phyloP scores from a whole-genome alignment of 2,797 vertebrate genomes.

The Gallinago nigripennis region DNA sequence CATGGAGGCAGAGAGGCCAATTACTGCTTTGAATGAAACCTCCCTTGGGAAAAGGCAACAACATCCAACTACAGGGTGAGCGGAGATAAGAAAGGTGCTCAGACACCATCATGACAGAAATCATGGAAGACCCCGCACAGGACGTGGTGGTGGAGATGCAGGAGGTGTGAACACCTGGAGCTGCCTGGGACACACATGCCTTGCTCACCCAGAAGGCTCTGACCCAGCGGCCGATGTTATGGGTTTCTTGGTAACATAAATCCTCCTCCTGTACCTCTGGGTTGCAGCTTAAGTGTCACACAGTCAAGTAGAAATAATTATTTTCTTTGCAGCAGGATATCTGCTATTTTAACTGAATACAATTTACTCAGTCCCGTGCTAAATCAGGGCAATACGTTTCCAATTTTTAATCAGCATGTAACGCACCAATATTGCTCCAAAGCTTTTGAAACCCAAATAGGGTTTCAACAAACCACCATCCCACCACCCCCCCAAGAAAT shows the following conservation, averaged over 20 bases:
- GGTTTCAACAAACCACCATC: too few species aligned
- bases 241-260: neutral
- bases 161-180: neutral
- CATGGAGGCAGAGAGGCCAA: neutral
- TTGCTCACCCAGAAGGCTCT: neutral
- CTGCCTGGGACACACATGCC: neutral
- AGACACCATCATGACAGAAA: neutral
- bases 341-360: conserved; percentile 44
- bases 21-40: neutral
- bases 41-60: neutral
- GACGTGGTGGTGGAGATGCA: neutral
- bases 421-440: neutral
- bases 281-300: conserved; percentile 17
- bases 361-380: conserved; percentile 53
- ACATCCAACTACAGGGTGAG: rapidly evolving
- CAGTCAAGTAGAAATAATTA: conserved; percentile 28
- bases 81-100: neutral
- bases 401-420: conserved; percentile 56
- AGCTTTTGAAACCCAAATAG: conserved; percentile 37
- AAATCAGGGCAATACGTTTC: conserved; percentile 50
- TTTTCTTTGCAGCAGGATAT: conserved; percentile 50
- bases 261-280: neutral
- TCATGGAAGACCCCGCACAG: rapidly evolving
- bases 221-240: neutral
- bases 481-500: neutral